Percentiles rank a stretch among this genome's conserved stretches.
Conservation (phyloP, 2,113 vertebrate species). For the Phaethornis superciliosus region DNA sequence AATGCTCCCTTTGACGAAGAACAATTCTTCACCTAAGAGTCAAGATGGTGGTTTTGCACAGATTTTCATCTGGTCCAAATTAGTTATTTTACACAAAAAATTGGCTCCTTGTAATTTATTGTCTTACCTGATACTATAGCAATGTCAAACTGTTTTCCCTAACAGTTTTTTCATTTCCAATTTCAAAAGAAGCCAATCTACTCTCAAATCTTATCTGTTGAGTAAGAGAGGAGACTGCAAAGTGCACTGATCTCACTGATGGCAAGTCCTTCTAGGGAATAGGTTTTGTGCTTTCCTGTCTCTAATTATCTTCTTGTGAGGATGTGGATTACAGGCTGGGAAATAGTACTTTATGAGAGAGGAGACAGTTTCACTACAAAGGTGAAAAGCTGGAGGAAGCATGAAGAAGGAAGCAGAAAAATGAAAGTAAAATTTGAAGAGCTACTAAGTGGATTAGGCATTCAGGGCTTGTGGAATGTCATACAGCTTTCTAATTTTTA, state of each 20-base stretch:
- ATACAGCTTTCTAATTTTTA: background rate
- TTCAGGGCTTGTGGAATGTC: background rate
- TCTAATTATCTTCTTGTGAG: slow-evolving; percentile 1
- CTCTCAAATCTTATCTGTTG: background rate
- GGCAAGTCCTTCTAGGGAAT: background rate
- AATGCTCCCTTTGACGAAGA: background rate
- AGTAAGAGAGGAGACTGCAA: slow-evolving; percentile 1
- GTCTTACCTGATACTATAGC: background rate
- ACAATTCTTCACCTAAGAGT: background rate
- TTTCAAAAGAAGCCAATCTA: background rate
- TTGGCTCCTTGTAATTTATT: background rate
- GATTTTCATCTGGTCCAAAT: background rate
- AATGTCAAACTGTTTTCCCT: background rate
- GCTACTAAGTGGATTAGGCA: background rate
- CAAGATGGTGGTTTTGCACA: background rate
- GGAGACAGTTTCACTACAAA: background rate
- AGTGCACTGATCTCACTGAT: background rate
- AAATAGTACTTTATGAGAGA: background rate
- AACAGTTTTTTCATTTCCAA: background rate
- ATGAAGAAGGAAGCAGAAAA: background rate
- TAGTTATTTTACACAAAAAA: background rate
- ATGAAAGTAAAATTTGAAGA: background rate
- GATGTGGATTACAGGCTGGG: background rate
- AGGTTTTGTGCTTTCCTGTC: background rate
- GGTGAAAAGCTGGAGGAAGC: background rate